A percentile compares a stretch with the other conserved stretches of the same genome.
phyloP scores from a whole-genome alignment of 2,888 invertebrate species.

The Hartigia nigra region DNA sequence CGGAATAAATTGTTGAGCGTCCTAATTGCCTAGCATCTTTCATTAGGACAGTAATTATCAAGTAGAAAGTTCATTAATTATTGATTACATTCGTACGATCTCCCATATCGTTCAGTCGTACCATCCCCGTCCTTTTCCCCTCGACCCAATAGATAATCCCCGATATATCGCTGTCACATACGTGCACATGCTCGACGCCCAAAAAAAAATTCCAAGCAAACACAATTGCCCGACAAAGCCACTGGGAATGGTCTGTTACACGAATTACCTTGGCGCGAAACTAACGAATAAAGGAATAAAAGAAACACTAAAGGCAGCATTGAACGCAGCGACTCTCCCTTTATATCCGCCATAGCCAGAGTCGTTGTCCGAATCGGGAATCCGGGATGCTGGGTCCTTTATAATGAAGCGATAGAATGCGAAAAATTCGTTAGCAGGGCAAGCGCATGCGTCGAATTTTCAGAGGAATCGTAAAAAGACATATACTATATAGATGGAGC shows the following conservation, averaged over 20 bases:
- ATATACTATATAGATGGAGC: neutral
- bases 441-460: conserved; percentile 50
- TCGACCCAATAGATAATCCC: neutral
- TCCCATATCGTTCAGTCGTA: neutral
- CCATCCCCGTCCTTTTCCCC: neutral
- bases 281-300: neutral
- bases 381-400: conserved; percentile 29
- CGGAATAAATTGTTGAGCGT: neutral
- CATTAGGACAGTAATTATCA: neutral
- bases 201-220: neutral
- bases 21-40: neutral
- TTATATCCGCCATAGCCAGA: neutral
- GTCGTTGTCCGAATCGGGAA: neutral
- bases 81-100: conserved; percentile 1
- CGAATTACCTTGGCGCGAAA: neutral
- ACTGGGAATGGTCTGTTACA: neutral
- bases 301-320: neutral
- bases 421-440: conserved; percentile 56
- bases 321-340: neutral
- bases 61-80: neutral
- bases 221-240: neutral
- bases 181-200: neutral
- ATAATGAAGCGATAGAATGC: conserved; percentile 63
- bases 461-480: conserved; percentile 47
- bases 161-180: neutral